Base-by-base conservation (phyloP, 2,888 invertebrate genomes). In the Augochlorella aurata region DNA sequence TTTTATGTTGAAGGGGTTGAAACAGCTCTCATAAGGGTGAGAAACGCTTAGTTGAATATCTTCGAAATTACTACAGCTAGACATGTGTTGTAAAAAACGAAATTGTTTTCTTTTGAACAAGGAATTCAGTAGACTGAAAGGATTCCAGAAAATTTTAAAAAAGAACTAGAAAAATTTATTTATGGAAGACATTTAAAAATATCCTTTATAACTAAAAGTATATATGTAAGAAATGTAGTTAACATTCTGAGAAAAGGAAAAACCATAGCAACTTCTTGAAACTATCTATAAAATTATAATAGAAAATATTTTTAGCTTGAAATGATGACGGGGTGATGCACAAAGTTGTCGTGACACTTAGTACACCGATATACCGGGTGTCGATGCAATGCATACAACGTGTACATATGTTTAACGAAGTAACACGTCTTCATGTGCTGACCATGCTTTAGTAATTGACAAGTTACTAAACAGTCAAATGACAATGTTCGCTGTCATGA, bases 381-480 rank as follows among this genome's bases (percentile, higher is more conserved):
- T 24, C 9, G 8, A 12, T 47, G 45, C 24, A 61, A 47, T 61
- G n/a, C 58, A 61, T 24, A 72, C 10, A 61, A n/a, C 45, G 24
- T 29, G 63, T 63, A 63, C 18, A 63, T 61, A 61, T 29, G 18
- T 47, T 61, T 47, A 72, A 45, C 45, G 45, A 61, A 61, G 16
- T 61, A 47, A 71, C 71, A 47, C n/a, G 58, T 47, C 24, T 58
- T 71, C 47, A 12, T 47, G 61, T 47, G 29, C 61, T 47, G 24
- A 58, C 21, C 54, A 21, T 14, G 54, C 45, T 71, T 58, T 24
- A n/a, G 58, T 58, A 61, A 71, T 44, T n/a, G 58, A 71, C 24
- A 16, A 71, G 18, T 54, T 61, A 47, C 29, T 71, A 47, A 71
- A 58, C 24, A 18, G 18, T 61, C 24, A 14, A 58, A 14, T 58